Base-by-base conservation (phyloP, 2,113 vertebrate genomes). In the Phyllopteryx taeniolatus region DNA sequence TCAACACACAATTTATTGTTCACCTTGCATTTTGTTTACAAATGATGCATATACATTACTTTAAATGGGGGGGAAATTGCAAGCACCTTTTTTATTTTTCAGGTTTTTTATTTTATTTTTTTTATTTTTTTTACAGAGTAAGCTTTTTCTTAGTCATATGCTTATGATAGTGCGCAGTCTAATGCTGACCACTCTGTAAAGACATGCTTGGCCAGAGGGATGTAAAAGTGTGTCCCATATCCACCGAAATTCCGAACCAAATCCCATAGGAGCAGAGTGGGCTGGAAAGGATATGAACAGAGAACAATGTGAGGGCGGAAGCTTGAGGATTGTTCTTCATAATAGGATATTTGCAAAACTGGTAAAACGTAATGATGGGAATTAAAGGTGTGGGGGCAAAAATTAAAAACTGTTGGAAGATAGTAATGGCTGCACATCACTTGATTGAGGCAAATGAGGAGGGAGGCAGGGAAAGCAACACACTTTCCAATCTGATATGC, bases 221-320 rank as follows among this genome's bases (percentile, higher is more conserved):
- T 68, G 75, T 79, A 62, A 76, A 64, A 77, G 77, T 59, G 71
- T 72, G 71, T 43, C 69, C 67, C 77, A 67, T 64, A 79, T 68
- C 67, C 43, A 67, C 19, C 33, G 63, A 79, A 83, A 86, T 87
- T 87, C 85, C 76, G 68, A 42, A 59, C 63, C 47, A 77, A 76
- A 78, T 76, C 81, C 68, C 77, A 33, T 1, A 51, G 68, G 72
- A 63, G 27, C 61, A 63, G 17, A 43, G 76, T 82, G 66, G 70
- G 57, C 42, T 46, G 47, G 9, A 71, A 47, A 75, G 49, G 59
- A 75, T 49, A 63, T 42, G 42, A 75, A 49, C 66, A n/a, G 27
- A 64, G 54, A 73, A 63, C 70, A 67, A 69, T 67, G 35, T 60
- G 69, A 59, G 42, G 64, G 68, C 39, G 79, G 61, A 71, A 39